Evolutionary conservation across 2,888 invertebrate species (phyloP), one percentile per base, ranked within the genome.

Genomic region (Drosophila pseudotakahashii): DNA sequence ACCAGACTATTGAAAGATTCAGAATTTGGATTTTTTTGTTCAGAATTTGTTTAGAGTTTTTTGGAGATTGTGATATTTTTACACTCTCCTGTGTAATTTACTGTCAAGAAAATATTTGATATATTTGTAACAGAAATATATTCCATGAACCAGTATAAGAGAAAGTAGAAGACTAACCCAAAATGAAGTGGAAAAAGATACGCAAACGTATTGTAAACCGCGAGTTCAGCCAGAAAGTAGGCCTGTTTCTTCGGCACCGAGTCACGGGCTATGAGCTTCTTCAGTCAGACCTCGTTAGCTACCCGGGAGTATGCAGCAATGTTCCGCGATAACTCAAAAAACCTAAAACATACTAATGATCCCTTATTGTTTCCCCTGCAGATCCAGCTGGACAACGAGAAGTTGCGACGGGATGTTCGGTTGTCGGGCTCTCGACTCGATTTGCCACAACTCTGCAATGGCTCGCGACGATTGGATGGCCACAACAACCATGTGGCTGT

Each of bases 331-430:
- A 13, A 7, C 26, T n/a, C 5, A 14, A 3, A 3, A 19, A 19
- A 19, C 6, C 32, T 0, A 2, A 30, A 48, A 0, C 9, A 10
- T 9, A 11, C 9, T 39, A n/a, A 11, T n/a, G 19, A 7, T 16
- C n/a, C n/a, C 2, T 2, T 2, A 6, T 6, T 19, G 7, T n/a
- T 14, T 48, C n/a, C 10, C 16, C 16, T 41, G 7, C 82, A 92
- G 92, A 91, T 92, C 88, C 92, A 92, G 85, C 82, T 92, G 80
- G 92, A 92, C 81, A 92, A 92, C 89, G 92, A 92, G 79, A 92
- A 92, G 89, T 89, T 91, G 85, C 91, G 92, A 85, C 91, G 92
- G 72, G 92, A 92, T 83, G 92, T 79, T 90, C 88, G 90, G 64
- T 81, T 89, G 66, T 81, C 88, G 61, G 64, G 85, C 64, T 89